These are phyloP conservation scores for Danio aesculapii DNA, from an alignment of 2,797 vertebrate species.

Conservation along the genomic window DNA sequence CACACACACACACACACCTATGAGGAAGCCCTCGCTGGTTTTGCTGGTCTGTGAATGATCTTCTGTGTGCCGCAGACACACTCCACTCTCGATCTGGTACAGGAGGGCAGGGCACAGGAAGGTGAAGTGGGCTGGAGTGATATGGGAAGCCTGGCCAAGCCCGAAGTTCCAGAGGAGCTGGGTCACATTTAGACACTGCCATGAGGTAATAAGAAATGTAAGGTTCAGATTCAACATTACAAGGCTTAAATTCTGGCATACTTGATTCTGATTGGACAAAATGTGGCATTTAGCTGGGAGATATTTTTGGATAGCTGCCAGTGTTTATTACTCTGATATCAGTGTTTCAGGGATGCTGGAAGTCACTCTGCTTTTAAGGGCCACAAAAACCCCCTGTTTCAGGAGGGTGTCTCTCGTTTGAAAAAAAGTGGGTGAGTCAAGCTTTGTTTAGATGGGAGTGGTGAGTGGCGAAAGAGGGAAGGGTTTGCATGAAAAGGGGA, in stretches of 20 bases:
- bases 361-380: too few relatives aligned
- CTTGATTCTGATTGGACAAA: not conserved
- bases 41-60: conserved; percentile 40
- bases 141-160: conserved; percentile 73
- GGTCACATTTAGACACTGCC: conserved; percentile 84
- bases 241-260: not conserved
- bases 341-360: too few relatives aligned
- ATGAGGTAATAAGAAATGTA: not conserved
- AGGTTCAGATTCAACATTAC: not conserved
- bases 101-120: conserved; percentile 86
- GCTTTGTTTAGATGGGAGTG: too few relatives aligned
- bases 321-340: too few relatives aligned
- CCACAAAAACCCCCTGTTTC: too few relatives aligned
- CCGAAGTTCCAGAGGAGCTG: conserved; percentile 85
- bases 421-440: too few relatives aligned
- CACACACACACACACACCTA: conserved; percentile 55
- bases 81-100: conserved; percentile 87
- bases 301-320: too few relatives aligned
- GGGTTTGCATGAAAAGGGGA: too few relatives aligned
- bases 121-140: conserved; percentile 83
- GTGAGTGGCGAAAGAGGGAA: too few relatives aligned
- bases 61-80: conserved; percentile 80
- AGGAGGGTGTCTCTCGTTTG: too few relatives aligned
- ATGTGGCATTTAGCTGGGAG: too few relatives aligned
- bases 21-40: conserved; percentile 59